A percentile compares a stretch with the other conserved stretches of the same genome.
phyloP scores from a whole-genome alignment of 1,140 invertebrate genomes.

The Drosophila bipectinata region DNA sequence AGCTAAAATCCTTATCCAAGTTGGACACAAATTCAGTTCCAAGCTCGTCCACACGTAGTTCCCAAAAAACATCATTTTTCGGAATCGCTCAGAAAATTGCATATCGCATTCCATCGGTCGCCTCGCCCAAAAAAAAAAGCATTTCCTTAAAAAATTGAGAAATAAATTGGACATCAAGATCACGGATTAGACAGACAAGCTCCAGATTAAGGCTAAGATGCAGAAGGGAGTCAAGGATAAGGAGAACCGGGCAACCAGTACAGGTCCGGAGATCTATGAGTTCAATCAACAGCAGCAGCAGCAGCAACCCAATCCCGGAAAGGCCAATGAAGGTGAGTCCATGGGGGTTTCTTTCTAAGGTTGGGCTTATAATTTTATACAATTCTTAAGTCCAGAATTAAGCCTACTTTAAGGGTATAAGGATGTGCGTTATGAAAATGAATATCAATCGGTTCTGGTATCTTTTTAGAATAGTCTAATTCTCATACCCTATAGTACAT shows the following conservation, averaged over 20 bases:
- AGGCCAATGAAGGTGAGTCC: conserved; percentile 38
- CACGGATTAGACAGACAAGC: neutral
- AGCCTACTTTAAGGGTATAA: too few relatives aligned
- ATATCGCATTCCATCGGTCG: neutral
- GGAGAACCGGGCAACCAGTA: conserved; percentile 27
- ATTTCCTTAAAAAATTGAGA: neutral
- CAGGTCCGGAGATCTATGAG: conserved; percentile 18
- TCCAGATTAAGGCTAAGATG: conserved; percentile 17
- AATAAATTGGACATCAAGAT: neutral
- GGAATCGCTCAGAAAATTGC: neutral
- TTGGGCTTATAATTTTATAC: too few relatives aligned
- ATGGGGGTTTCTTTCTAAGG: too few relatives aligned
- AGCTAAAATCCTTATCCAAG: neutral
- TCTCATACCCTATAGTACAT: too few relatives aligned
- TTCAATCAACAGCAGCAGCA: conserved; percentile 18
- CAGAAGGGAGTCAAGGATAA: conserved; percentile 63
- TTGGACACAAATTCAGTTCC: conserved; percentile 7
- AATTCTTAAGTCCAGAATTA: neutral
- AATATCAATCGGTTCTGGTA: too few relatives aligned
- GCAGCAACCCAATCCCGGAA: conserved; percentile 34
- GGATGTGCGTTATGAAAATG: too few relatives aligned
- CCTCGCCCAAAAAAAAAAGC: conserved; percentile 7
- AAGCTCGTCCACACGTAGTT: conserved; percentile 7
- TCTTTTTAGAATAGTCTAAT: too few relatives aligned
- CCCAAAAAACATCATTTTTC: neutral